Evolutionary conservation across 2,797 vertebrate species (phyloP), one percentile per base, ranked within the genome.

Genomic region (Mormyrops attenuatus): DNA sequence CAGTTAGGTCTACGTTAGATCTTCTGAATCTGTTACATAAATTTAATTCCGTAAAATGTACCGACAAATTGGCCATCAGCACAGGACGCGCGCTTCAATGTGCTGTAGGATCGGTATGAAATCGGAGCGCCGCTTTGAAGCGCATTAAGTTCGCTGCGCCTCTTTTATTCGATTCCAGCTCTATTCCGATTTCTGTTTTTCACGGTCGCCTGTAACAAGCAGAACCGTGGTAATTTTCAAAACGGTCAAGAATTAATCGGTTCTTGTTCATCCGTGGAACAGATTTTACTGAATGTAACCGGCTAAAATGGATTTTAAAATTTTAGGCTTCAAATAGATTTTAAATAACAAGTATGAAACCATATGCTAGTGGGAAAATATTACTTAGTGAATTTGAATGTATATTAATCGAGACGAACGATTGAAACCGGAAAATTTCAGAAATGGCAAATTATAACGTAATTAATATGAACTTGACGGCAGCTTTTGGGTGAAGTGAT

Each of bases 91-190:
- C 90, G 89, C 91, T 80, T 91, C 89, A 93, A 94, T 90, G 77
- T 89, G 77, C 93, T 91, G 92, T 94, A 93, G 95, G 96, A 96
- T 95, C 92, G 91, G 92, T 95, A 95, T 96, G 95, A 95, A 96
- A 95, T 95, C 84, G 90, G 94, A 53, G 90, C 87, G 89, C 89
- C 90, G 89, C 93, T 91, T 85, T 86, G 26, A 89, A 90, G 89
- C 92, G 87, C 91, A 90, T 89, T 90, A 69, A 89, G 63, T 38
- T 92, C 90, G 87, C 87, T 90, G 92, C 89, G 44, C 38, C 89
- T 88, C 95, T 57, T 94, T 96, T 96, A 95, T 96, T 92, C 89
- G 1, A 73, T 5, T 11, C 90, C 88, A 84, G 88, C 88, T 89
- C 88, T 89, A 90, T 92, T 94, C 95, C 94, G 93, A 84, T 94